phyloP scores from a whole-genome alignment of 2,113 vertebrate genomes.

The Eurystomus gularis region DNA sequence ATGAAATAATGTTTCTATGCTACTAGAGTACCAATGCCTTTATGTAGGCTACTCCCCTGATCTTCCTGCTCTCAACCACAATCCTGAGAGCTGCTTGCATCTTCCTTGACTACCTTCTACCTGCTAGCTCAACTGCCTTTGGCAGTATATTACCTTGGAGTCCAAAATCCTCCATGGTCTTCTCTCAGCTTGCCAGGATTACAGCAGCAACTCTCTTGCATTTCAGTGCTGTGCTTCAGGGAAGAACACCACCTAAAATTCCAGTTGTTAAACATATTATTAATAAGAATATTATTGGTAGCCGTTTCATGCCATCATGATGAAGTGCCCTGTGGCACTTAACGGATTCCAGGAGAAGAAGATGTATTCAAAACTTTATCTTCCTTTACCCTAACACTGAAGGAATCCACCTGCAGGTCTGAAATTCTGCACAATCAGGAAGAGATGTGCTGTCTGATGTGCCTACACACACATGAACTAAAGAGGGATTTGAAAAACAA shows the following conservation, averaged over 20 bases:
- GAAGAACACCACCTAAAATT: neutral
- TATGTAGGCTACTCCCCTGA: neutral
- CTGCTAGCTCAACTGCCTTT: neutral
- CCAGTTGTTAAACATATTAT: neutral
- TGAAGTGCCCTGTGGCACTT: neutral
- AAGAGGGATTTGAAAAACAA: neutral
- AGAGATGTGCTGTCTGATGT: neutral
- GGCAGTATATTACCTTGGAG: neutral
- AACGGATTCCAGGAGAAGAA: neutral
- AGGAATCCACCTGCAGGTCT: neutral
- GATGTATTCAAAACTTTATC: neutral
- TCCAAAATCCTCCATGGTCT: neutral
- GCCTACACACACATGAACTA: neutral
- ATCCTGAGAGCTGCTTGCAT: neutral
- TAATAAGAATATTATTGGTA: neutral
- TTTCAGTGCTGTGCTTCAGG: neutral
- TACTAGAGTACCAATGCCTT: neutral
- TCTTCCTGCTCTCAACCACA: neutral
- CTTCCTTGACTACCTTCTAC: neutral
- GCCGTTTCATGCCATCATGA: neutral
- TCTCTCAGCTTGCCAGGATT: neutral
- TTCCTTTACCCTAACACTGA: neutral
- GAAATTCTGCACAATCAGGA: neutral
- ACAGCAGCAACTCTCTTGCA: neutral
- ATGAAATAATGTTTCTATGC: neutral